Evolutionary conservation across 1,140 invertebrate genomes (phyloP).

Genomic region (Brachionus sp.): DNA sequence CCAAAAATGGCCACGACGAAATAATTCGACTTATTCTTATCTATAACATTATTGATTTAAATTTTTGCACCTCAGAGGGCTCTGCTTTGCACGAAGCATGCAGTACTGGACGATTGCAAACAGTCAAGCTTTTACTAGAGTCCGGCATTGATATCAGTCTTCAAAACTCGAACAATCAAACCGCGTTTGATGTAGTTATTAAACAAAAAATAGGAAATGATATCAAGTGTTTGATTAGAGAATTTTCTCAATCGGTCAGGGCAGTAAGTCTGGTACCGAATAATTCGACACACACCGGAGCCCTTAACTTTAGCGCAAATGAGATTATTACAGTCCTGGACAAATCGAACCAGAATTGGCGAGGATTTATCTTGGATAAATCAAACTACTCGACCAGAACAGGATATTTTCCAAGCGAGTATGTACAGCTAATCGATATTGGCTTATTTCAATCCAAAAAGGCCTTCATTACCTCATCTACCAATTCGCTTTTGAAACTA

Average conservation of each 20-base stretch:
- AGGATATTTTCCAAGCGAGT: conserved; percentile 59
- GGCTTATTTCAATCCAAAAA: conserved; percentile 49
- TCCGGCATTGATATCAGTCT: conserved; percentile 60
- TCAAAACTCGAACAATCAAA: conserved; percentile 61
- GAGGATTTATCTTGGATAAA: conserved; percentile 55
- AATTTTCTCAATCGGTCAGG: conserved; percentile 49
- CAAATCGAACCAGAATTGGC: conserved; percentile 50
- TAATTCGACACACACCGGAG: conserved; percentile 25
- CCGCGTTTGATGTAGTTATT: conserved; percentile 60
- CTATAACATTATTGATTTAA: conserved; percentile 59
- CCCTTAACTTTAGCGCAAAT: conserved; percentile 50
- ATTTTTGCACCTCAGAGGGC: conserved; percentile 55
- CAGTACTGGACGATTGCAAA: conserved; percentile 59
- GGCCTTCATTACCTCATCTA: conserved; percentile 50
- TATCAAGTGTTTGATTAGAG: conserved; percentile 60
- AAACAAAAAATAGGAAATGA: conserved; percentile 58
- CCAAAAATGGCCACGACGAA: conserved; percentile 60
- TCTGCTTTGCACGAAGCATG: conserved; percentile 60
- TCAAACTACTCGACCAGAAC: conserved; percentile 52
- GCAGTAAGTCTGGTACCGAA: neutral
- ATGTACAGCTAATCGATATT: conserved; percentile 58
- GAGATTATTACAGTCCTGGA: conserved; percentile 58
- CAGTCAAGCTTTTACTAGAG: conserved; percentile 59
- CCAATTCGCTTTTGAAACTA: conserved; percentile 47
- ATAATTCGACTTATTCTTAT: conserved; percentile 59